These are phyloP conservation scores for Chauna torquata DNA, from an alignment of 2,113 vertebrate species.

Conservation along the genomic window DNA sequence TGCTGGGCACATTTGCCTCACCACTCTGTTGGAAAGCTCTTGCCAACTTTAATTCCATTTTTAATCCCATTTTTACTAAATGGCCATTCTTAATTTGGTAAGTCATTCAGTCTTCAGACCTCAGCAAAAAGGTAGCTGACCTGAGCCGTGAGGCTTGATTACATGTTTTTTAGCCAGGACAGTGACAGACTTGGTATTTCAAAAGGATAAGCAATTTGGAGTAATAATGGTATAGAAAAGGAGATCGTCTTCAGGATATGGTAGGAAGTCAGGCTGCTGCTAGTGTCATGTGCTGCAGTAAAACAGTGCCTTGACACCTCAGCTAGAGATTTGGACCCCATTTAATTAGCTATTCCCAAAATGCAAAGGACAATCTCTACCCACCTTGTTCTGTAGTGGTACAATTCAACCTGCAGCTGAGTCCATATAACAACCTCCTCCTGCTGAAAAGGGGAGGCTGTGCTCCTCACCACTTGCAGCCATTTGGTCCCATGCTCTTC, in stretches of 20 bases:
- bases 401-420: not conserved
- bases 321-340: not conserved
- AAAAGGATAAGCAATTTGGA: not conserved
- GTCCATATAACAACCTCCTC: not conserved
- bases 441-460: not conserved
- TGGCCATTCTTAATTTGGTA: not conserved
- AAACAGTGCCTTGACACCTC: not conserved
- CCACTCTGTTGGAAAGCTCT: not conserved
- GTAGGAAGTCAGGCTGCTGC: not conserved
- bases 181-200: not conserved
- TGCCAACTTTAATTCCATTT: not conserved
- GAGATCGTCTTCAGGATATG: not conserved
- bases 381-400: not conserved
- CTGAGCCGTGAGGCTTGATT: not conserved
- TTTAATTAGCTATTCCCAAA: not conserved
- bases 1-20: not conserved
- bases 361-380: not conserved
- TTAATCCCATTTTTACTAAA: not conserved
- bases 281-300: not conserved
- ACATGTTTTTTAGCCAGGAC: not conserved
- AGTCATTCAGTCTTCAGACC: not conserved
- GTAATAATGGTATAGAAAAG: not conserved
- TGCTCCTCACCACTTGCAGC: not conserved
- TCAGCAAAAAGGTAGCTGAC: not conserved
- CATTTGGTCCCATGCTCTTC: not conserved